Conservation (phyloP, 2,113 vertebrate genomes). For the Apteryx owenii region DNA sequence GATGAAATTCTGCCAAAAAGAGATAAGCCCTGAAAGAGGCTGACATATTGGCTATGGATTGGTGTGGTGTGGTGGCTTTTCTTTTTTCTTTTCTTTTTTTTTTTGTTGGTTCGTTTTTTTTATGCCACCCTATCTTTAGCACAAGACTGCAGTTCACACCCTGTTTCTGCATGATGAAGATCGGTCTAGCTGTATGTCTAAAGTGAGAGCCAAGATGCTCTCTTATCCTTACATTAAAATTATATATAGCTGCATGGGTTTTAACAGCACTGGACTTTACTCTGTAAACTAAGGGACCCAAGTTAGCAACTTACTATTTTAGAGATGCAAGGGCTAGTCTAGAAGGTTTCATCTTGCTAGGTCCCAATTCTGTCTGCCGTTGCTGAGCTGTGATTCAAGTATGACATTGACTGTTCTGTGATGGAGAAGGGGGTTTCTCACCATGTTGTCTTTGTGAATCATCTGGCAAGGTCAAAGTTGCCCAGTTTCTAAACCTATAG, state of each 20-base stretch:
- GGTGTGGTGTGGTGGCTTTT: background rate
- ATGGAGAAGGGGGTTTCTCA: background rate
- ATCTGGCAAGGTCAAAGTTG: background rate
- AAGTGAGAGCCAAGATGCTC: background rate
- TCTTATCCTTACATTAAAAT: background rate
- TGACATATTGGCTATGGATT: background rate
- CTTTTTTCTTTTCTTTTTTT: background rate
- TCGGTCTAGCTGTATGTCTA: background rate
- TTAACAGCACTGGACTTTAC: background rate
- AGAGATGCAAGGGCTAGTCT: background rate
- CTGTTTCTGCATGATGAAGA: too few species aligned
- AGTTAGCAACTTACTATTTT: background rate
- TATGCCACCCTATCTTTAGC: background rate
- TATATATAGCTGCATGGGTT: fast-evolving
- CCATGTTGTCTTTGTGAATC: background rate
- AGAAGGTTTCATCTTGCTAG: background rate
- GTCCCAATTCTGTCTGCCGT: background rate
- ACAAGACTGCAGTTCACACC: too few species aligned
- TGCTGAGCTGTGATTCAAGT: fast-evolving
- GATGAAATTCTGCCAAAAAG: background rate
- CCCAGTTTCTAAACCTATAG: background rate
- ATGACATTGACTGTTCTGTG: background rate
- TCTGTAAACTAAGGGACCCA: fast-evolving
- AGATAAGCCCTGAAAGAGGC: background rate
- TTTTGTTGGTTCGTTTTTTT: background rate